Conservation (phyloP, 1,140 invertebrate genomes). For the Nymphalis io region DNA sequence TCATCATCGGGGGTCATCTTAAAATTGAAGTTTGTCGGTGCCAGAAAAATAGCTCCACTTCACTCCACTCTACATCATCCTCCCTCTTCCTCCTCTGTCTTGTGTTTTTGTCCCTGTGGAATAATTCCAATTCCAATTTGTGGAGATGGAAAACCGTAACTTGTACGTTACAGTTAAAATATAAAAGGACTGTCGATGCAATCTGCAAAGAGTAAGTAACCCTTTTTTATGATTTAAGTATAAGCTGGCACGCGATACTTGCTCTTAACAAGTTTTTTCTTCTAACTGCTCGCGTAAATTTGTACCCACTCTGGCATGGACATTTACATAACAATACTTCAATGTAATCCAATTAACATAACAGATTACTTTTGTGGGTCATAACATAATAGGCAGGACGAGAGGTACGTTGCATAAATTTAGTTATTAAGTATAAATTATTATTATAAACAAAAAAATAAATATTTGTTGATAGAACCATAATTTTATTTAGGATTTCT, state of each 20-base stretch:
- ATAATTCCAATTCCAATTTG: too few relatives aligned
- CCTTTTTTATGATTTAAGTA: not conserved
- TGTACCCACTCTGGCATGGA: slow-evolving; percentile 27
- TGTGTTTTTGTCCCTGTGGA: too few relatives aligned
- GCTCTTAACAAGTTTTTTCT: slow-evolving; percentile 19
- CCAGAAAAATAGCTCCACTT: too few relatives aligned
- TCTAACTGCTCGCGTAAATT: slow-evolving; percentile 37
- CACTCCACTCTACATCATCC: too few relatives aligned
- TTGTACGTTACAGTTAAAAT: not conserved
- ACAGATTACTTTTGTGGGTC: slow-evolving; percentile 58
- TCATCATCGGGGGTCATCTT: too few relatives aligned
- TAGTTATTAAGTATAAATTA: not conserved
- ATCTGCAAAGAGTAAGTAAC: not conserved
- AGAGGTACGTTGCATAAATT: slow-evolving; percentile 5
- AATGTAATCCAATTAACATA: slow-evolving; percentile 61
- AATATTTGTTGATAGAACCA: too few relatives aligned
- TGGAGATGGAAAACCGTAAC: too few relatives aligned
- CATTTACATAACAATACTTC: slow-evolving; percentile 62
- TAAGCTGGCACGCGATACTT: slow-evolving; percentile 4
- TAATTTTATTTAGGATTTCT: too few relatives aligned
- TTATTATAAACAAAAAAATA: too few relatives aligned
- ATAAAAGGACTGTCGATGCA: not conserved
- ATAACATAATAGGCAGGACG: slow-evolving; percentile 39
- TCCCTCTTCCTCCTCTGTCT: too few relatives aligned
- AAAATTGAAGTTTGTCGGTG: too few relatives aligned